Conservation (phyloP, 2,113 vertebrate species). For the Atherinomorus stipes region DNA sequence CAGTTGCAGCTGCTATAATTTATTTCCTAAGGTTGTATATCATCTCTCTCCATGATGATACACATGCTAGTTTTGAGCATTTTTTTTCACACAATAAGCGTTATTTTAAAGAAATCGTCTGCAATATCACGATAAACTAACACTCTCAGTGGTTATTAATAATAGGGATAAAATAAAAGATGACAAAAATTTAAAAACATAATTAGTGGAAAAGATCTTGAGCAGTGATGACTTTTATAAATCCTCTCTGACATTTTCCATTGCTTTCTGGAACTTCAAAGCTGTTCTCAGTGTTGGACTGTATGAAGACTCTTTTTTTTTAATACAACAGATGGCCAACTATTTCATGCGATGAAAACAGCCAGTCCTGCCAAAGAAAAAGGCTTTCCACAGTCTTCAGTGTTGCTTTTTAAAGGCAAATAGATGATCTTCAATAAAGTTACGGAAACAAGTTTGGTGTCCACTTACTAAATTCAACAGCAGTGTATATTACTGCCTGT, state of each 20-base stretch:
- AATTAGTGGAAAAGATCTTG: too few species aligned
- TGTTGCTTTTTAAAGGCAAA: constrained; percentile 35
- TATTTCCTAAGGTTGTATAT: background rate
- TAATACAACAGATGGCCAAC: constrained; percentile 59
- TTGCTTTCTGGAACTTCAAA: constrained; percentile 15
- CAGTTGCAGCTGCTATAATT: background rate
- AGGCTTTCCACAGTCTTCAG: constrained; percentile 36
- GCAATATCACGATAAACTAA: too few species aligned
- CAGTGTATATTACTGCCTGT: constrained; percentile 5
- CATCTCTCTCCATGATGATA: background rate
- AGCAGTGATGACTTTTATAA: constrained; percentile 10
- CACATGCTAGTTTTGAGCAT: background rate
- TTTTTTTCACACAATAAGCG: background rate
- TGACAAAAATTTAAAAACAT: too few species aligned
- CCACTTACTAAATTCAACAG: constrained; percentile 5
- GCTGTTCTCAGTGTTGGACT: constrained; percentile 39
- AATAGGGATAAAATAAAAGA: too few species aligned
- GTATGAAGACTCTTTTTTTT: constrained; percentile 27
- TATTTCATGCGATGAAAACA: constrained; percentile 54
- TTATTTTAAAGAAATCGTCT: background rate
- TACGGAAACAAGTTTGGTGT: constrained; percentile 24
- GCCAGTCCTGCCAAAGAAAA: constrained; percentile 42
- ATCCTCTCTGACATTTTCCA: constrained; percentile 13
- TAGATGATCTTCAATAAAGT: constrained; percentile 46
- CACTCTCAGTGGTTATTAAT: too few species aligned